phyloP scores from a whole-genome alignment of 2,797 vertebrate genomes.

The Cetoscarus ocellatus region DNA sequence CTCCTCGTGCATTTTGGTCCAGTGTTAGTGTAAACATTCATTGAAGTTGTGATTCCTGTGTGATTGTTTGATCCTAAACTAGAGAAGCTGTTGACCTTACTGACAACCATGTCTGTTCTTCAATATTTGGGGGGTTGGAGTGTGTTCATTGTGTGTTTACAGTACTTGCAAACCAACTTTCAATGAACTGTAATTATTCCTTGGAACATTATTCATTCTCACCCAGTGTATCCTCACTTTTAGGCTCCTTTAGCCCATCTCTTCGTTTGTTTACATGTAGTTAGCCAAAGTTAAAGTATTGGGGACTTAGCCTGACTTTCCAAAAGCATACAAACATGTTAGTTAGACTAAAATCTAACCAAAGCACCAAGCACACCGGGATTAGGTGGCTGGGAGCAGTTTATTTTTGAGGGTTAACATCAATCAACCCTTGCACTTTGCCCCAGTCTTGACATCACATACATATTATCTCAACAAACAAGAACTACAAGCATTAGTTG shows the following conservation, averaged over 20 bases:
- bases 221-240: not conserved
- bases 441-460: not conserved
- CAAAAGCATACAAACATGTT: too few relatives aligned
- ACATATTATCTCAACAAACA: conserved; percentile 6
- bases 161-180: conserved; percentile 17
- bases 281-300: too few relatives aligned
- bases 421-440: conserved; percentile 3
- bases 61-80: conserved; percentile 8
- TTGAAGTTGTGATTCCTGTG: conserved; percentile 2
- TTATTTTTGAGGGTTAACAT: too few relatives aligned
- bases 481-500: not conserved
- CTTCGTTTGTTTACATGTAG: not conserved
- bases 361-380: too few relatives aligned
- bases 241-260: not conserved
- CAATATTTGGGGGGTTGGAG: conserved; percentile 37
- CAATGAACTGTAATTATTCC: not conserved
- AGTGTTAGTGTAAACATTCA: conserved; percentile 27
- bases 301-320: too few relatives aligned
- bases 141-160: conserved; percentile 33
- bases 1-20: conserved; percentile 37
- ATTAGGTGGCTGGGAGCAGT: too few relatives aligned
- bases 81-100: conserved; percentile 2
- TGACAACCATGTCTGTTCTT: not conserved
- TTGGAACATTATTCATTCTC: not conserved
- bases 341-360: too few relatives aligned